These are phyloP conservation scores for Falco peregrinus DNA, from an alignment of 2,797 vertebrate genomes.

Conservation along the genomic window DNA sequence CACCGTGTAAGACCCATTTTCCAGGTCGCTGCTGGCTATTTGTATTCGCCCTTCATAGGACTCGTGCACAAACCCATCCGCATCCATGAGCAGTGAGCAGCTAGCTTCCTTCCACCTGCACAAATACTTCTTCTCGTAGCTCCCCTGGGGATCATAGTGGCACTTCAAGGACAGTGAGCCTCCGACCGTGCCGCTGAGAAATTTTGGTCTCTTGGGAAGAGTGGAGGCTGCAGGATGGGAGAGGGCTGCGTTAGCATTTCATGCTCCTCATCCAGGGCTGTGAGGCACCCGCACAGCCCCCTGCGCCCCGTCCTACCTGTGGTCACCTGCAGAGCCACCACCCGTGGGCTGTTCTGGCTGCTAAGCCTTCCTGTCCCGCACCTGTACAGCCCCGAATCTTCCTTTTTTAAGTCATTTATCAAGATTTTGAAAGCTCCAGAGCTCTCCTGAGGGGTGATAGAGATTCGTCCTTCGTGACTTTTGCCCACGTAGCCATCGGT, in stretches of 20 bases:
- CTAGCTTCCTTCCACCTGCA: constrained; percentile 38
- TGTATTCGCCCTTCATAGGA: not conserved
- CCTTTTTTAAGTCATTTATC: constrained; percentile 38
- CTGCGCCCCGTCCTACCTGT: constrained; percentile 3
- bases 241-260: not conserved
- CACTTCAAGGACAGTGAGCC: not conserved
- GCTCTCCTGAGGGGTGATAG: not conserved
- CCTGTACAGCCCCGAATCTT: constrained; percentile 56
- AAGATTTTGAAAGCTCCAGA: constrained; percentile 43
- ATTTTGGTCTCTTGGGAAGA: not conserved
- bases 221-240: not conserved
- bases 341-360: fast-evolving
- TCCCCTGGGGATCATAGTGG: not conserved
- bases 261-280: fast-evolving
- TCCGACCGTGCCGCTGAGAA: not conserved
- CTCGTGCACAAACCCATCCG: not conserved
- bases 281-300: not conserved
- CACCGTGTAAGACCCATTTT: not conserved
- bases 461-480: constrained; percentile 1
- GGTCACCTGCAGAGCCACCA: constrained; percentile 41
- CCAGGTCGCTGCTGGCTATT: not conserved
- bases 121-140: not conserved
- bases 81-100: constrained; percentile 11
- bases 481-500: not conserved
- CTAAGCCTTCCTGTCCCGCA: not conserved